Evolutionary conservation across 2,888 invertebrate species (phyloP), one percentile per base, ranked within the genome.

Genomic region (Galeopsomyia nigrocyanea): DNA sequence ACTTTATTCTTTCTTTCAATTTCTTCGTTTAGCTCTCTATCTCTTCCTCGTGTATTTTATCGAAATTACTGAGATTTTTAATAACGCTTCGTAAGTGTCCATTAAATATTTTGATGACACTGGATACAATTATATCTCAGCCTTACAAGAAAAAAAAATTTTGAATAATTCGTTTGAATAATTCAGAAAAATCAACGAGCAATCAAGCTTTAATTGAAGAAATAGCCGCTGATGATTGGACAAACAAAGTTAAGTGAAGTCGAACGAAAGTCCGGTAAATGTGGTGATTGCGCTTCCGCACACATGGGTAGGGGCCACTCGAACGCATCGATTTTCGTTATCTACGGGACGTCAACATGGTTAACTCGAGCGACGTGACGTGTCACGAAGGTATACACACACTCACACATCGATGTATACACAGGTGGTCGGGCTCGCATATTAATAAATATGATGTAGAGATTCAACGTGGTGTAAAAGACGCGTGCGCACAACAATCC

Each of bases 241-340:
- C 31, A 50, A 57, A 49, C 50, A 50, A n/a, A 31, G 49, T 46
- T 16, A 16, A 47, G 7, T 17, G 46, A 60, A 68, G 61, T 46
- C 21, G 26, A 2, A n/a, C 46, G 3, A 56, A 31, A 31, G 17
- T 39, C 19, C 26, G 26, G 58, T 3, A 46, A 19, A 39, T 9
- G 58, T 14, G 58, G 19, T 39, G 19, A 53, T 31, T 21, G 19
- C 21, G 64, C 39, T 64, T 64, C 21, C 46, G 64, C 21, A 60
- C 16, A 22, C 62, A 26, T 50, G 0, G 26, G n/a, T 46, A 13
- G 16, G 14, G 31, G 26, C 3, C 7, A 39, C 39, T 39, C 39
- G 39, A 39, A 9, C 2, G 53, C 56, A 69, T 69, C 63, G 69
- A 69, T 69, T 69, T 69, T 69, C 69, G 69, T 57, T 69, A 69